Base-by-base conservation (phyloP, 2,797 vertebrate species). In the Gambusia yucatana region DNA sequence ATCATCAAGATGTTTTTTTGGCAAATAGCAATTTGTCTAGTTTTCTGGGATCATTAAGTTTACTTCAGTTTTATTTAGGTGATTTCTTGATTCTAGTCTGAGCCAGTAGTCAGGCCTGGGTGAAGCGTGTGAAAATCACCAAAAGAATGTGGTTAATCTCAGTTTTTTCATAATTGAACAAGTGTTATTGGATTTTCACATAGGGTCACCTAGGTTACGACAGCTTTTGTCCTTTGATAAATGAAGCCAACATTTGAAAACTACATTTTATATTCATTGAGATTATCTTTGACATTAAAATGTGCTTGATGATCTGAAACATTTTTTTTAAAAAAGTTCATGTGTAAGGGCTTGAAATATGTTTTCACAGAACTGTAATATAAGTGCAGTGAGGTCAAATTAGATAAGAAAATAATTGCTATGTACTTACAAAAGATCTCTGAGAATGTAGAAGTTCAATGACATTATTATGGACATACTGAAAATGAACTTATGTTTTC, bases 401-500 rank as follows among this genome's bases (percentile, higher is more conserved):
- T 17, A 3, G 16, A 8, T 1, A 33, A 17, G 14, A 63, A 63
- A 63, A 63, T 20, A 63, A 63, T 3, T 36, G 6, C 14, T 8
- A 17, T 17, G 5, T 6, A 28, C 13, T 17, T 61, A 33, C 1
- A 17, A 63, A 63, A 36, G 1, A 16, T 61, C 16, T 61, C 14
- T 33, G 59, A 33, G 6, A 63, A 33, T 63, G 14, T 7, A 36
- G 13, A 59, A 30, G 28, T 30, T 13, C 16, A 57, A 13, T 28
- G 4, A 30, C 14, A 61, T 30, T 61, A 61, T 30, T 33, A 28
- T 6, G n/a, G n/a, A 72, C 4, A 74, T 78, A 75, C 72, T 89
- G 83, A 82, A 81, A 83, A 16, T 81, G 82, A 86, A 84, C 82
- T 50, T 69, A 41, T 90, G 47, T 79, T 80, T 90, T 69, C 81